Evolutionary conservation across 2,888 invertebrate species (phyloP).

Genomic region (Lasioglossum lativentre): DNA sequence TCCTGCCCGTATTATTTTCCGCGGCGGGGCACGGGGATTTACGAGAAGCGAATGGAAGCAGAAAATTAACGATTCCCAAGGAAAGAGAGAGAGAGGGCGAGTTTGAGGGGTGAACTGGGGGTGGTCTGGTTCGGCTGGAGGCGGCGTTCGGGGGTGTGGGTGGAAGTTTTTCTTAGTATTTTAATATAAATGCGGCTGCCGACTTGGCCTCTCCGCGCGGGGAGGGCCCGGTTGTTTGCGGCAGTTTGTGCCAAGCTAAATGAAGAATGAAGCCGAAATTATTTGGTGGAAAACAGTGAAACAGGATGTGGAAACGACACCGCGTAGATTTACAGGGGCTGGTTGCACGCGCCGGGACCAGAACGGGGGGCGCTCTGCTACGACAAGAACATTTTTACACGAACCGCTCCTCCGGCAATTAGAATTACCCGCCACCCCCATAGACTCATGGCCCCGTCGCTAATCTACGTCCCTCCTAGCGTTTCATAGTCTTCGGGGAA

Average conservation of each 20-base stretch:
- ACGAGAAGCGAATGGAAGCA: slow-evolving; percentile 84
- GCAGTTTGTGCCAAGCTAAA: slow-evolving; percentile 85
- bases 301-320: slow-evolving; percentile 85
- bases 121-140: slow-evolving; percentile 11
- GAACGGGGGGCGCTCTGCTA: slow-evolving; percentile 35
- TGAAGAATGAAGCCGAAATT: slow-evolving; percentile 85
- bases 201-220: slow-evolving; percentile 73
- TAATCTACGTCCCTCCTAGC: neutral
- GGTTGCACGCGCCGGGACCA: slow-evolving; percentile 61
- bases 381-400: slow-evolving; percentile 66
- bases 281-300: slow-evolving; percentile 84
- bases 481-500: neutral
- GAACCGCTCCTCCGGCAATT: slow-evolving; percentile 49
- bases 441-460: slow-evolving; percentile 23
- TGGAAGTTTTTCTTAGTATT: slow-evolving; percentile 84
- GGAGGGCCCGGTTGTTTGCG: slow-evolving; percentile 82
- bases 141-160: slow-evolving; percentile 56
- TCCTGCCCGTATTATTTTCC: slow-evolving; percentile 84
- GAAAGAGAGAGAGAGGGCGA: slow-evolving; percentile 51
- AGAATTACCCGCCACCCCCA: slow-evolving; percentile 45
- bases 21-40: slow-evolving; percentile 78
- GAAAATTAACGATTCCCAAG: slow-evolving; percentile 84
- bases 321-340: slow-evolving; percentile 82
- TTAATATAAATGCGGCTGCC: slow-evolving; percentile 84
- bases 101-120: neutral